Percentiles rank a stretch among this genome's conserved stretches.
Conservation (phyloP, 2,113 vertebrate species). For the Ameiurus melas region DNA sequence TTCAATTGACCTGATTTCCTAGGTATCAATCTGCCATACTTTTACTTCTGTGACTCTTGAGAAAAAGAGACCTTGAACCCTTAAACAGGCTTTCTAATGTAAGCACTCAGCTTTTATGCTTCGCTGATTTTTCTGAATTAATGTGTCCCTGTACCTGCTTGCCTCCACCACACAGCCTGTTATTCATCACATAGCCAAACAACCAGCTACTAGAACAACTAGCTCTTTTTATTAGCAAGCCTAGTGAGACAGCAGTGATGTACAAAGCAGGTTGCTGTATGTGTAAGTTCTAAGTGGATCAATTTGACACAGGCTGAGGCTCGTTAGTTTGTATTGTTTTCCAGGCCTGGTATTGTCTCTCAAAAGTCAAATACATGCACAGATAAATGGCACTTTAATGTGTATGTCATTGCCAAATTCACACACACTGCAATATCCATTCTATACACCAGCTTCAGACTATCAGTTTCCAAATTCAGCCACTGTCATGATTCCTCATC, state of each 20-base stretch:
- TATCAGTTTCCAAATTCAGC: neutral
- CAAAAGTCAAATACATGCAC: neutral
- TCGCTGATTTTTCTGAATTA: slow-evolving; percentile 22
- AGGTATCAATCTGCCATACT: neutral
- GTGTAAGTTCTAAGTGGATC: neutral
- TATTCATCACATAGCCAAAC: slow-evolving; percentile 32
- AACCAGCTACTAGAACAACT: neutral
- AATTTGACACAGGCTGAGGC: neutral
- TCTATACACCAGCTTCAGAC: neutral
- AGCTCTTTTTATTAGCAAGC: slow-evolving; percentile 20
- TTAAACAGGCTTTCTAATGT: slow-evolving; percentile 35
- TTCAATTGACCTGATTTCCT: neutral
- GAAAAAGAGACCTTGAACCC: neutral
- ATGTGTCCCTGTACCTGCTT: slow-evolving; percentile 20
- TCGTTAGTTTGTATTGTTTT: neutral
- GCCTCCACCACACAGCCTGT: slow-evolving; percentile 5
- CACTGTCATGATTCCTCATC: neutral
- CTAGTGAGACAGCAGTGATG: neutral
- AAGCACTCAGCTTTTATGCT: slow-evolving; percentile 9
- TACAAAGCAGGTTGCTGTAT: neutral
- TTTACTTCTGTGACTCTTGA: neutral
- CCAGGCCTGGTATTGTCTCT: neutral
- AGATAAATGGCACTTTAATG: neutral
- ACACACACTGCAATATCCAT: neutral
- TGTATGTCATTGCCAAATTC: neutral